Base-by-base conservation (phyloP, 1,140 invertebrate species). In the Harlomillsia oculata region DNA sequence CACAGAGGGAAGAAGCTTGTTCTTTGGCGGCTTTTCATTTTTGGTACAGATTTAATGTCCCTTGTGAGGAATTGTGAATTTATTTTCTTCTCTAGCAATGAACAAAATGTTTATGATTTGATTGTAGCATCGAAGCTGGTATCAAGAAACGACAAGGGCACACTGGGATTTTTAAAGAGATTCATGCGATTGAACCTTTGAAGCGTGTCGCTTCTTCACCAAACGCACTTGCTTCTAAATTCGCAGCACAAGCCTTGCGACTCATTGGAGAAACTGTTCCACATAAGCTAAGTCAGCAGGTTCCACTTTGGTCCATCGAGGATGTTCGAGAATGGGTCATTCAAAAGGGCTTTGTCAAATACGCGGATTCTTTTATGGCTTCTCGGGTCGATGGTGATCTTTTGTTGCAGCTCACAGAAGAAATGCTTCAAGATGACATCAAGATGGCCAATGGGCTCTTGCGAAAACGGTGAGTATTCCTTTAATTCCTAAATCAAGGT, bases 1-100 rank as follows among this genome's bases (percentile, higher is more conserved):
- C 93, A 16, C 91, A 97, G 70, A 76, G 94, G 50, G 89, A 95
- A 69, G 95, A 98, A 72, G 94, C 96, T 0, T 80, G 93, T 61
- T 96, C 95, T 69, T 72, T 99, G 49, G 95, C 96, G 0, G 93
- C 95, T 25, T 99, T 99, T 71, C 96, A 99, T 70, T 99, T 99
- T 70, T 97, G 93, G 64, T 65, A 48, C 44, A 26, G 30, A 49
- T 2, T 29, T 25, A 21, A 36, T 21, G 23, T 53, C 29, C n/a
- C 20, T n/a, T n/a, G n/a, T n/a, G n/a, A n/a, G n/a, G n/a, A n/a
- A n/a, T n/a, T n/a, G n/a, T n/a, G n/a, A 41, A 13, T 41, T 13
- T n/a, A 16, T 9, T n/a, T 34, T 34, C 9, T 34, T 34, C 32
- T 11, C 32, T 34, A 34, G 32, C 32, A 9, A 9, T 51, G 39